Evolutionary conservation across 2,113 vertebrate genomes (phyloP), one percentile per base, ranked within the genome.

Genomic region (Campylorhamphus procurvoides): DNA sequence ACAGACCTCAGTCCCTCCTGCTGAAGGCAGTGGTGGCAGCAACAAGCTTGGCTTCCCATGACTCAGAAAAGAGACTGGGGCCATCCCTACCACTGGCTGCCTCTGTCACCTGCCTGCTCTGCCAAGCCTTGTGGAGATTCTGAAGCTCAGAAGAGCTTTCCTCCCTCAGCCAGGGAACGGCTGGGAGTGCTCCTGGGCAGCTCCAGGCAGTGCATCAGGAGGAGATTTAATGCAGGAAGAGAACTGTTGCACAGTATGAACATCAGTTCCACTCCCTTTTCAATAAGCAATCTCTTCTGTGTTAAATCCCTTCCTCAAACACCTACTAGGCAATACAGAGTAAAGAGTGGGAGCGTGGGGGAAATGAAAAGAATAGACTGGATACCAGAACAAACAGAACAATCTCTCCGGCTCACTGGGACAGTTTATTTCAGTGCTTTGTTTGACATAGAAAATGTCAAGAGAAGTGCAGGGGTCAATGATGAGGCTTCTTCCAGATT

Each of bases 351-450:
- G 59, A 95, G 74, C 77, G 17, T 8, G 31, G 64, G 64, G 68
- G 53, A 94, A 91, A 94, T 81, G 6, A 86, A 92, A 93, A 68
- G 64, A 88, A 60, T 71, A 83, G 72, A 14, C 62, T 77, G 47
- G 55, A 84, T 69, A 68, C 18, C 60, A 88, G 53, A 92, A 58
- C 53, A 94, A 92, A 89, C 46, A 86, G 59, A 82, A 27, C 50
- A 71, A 77, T 22, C 17, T 40, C 63, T 79, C 46, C 84, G 28
- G 50, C 58, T 93, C 62, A 69, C 71, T 69, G 25, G 20, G 59
- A 58, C 50, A 64, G 47, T 90, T 87, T 71, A 81, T 84, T 91
- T 73, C 75, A 84, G 66, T 15, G 28, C 27, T 84, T 72, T 85
- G 63, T 92, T 91, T 91, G 78, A 82, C 39, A 71, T 0, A 89